Evolutionary conservation across 2,797 vertebrate genomes (phyloP), one percentile per base, ranked within the genome.

Genomic region (Rhynchotus rufescens): DNA sequence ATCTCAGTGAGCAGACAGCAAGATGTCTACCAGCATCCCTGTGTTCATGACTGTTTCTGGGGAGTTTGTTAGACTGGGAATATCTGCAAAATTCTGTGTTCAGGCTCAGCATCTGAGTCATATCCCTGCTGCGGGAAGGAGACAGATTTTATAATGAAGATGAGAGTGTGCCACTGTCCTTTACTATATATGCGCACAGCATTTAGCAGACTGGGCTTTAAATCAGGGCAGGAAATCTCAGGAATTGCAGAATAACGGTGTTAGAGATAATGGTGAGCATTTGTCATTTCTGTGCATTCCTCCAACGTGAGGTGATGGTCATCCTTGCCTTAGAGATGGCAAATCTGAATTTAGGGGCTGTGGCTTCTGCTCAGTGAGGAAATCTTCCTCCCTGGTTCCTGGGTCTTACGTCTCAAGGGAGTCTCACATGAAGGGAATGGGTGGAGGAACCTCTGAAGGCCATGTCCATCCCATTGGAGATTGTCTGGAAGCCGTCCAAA

Each of bases 391-490:
- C 22, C 7, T 12, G 5, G 0, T 83, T 85, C 62, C n/a, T 62
- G 42, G 10, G 25, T 6, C 23, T 54, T 73, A 19, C 14, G 4
- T 69, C 21, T 69, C 36, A 62, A 44, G 22, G 23, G 45, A 21
- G 20, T 47, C 20, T 47, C 20, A 47, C 25, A 3, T 60, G 32
- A 13, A 68, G 32, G 32, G 23, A 51, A 47, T 12, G 26, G 56
- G 47, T 26, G 20, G 34, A 79, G 14, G 45, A 78, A 30, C 1
- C 12, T 23, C 76, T 65, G 49, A 52, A 80, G 1, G 8, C 12
- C 12, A 4, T 0, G 0, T 28, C 62, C 49, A 45, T 9, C 1
- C 25, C 0, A 0, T 0, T 71, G 66, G 66, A 81, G 26, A 30
- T 45, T n/a, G 68, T 30, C 60, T 85, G 45, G 83, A 59, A 62